These are phyloP conservation scores for Machaerirhynchus nigripectus DNA, from an alignment of 2,113 vertebrate species.

Conservation along the genomic window DNA sequence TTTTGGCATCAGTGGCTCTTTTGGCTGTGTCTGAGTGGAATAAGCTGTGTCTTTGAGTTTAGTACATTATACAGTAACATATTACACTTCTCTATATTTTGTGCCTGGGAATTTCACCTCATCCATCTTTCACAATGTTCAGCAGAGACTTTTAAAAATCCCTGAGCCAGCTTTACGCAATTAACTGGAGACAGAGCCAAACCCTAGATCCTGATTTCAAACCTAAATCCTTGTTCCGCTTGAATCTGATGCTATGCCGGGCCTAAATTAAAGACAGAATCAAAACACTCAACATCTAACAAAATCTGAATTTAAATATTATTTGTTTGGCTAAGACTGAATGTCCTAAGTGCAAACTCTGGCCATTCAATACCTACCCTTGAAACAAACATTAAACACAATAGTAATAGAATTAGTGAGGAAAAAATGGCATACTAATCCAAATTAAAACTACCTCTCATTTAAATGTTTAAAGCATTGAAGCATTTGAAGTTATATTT, in stretches of 20 bases:
- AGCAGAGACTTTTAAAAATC: conserved; percentile 52
- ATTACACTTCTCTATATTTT: conserved; percentile 39
- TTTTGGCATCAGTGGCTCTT: conserved; percentile 42
- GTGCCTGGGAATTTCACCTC: conserved; percentile 58
- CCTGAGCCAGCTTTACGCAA: conserved; percentile 23
- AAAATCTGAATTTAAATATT: not conserved
- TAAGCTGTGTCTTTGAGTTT: conserved; percentile 51
- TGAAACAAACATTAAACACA: not conserved
- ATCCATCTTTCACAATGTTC: conserved; percentile 56
- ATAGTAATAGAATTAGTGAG: not conserved
- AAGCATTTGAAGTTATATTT: not conserved
- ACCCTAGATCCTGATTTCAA: conserved; percentile 30
- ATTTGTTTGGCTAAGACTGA: not conserved
- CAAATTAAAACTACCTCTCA: not conserved
- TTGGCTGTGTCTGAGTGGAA: conserved; percentile 51
- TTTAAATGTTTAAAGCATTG: not conserved
- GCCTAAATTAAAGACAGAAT: not conserved
- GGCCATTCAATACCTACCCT: not conserved
- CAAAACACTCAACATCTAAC: not conserved
- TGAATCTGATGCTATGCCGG: not conserved
- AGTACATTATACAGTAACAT: conserved; percentile 55
- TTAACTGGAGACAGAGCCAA: conserved; percentile 17
- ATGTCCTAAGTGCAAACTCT: not conserved
- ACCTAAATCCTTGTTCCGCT: not conserved
- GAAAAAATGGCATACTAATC: not conserved